Base-by-base conservation (phyloP, 2,797 vertebrate species). In the Neosilurus mollespiculum region DNA sequence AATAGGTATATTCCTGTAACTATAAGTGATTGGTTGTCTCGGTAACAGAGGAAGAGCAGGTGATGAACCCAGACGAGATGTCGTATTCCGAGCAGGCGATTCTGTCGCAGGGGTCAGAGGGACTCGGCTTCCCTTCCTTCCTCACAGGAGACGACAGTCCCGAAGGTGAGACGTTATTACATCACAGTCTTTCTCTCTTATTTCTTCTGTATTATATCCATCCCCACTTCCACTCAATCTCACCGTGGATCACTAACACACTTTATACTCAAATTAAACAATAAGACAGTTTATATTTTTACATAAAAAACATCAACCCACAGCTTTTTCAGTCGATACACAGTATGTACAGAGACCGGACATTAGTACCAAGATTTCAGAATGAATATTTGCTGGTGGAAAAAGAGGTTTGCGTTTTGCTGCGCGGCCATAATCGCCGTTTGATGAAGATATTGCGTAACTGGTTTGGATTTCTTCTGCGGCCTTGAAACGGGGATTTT, bases 1-100 rank as follows among this genome's bases (percentile, higher is more conserved):
- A 1, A 16, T 6, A 65, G 11, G 43, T 18, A 11, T 71, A 26
- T 10, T 2, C 6, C 15, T 61, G 61, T 78, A 24, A 54, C 54
- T 66, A 66, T 9, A 79, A 53, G 10, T 20, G 43, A 56, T 1
- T 16, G 18, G 58, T 16, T 72, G 7, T 78, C 58, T 49, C 58
- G 86, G 86, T 81, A n/a, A 80, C 86, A 30, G 59, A 62, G 15
- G 89, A 89, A 30, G 86, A 88, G 34, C 87, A 81, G 76, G 70
- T 37, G 30, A 51, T 79, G 71, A 85, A 64, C 67, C 86, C 87
- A 80, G 85, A 83, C 22, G 85, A 86, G 14, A 79, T 84, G 54
- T 78, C 82, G 51, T 85, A 83, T 22, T 83, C 86, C 0, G 88
- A 88, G 15, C 80, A 85, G 70, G 65, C 51, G 2, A 85, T 84